phyloP scores from a whole-genome alignment of 2,797 vertebrate species.

The Platyrinchus mystaceus region DNA sequence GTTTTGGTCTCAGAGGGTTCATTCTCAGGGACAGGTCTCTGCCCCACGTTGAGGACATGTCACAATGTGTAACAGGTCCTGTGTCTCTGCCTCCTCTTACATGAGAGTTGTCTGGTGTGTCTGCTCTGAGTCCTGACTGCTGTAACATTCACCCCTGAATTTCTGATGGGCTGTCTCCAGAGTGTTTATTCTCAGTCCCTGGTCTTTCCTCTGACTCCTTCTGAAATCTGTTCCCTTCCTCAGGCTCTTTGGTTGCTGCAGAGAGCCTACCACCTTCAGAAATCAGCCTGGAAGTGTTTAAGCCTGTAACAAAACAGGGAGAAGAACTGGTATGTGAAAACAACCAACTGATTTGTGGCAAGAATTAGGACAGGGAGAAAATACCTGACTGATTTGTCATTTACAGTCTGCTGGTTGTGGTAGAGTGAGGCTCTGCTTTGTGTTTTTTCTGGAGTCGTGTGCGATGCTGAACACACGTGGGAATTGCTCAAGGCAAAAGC shows the following conservation, averaged over 20 bases:
- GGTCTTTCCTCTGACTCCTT: background rate
- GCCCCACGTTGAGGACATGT: background rate
- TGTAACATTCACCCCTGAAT: fast-evolving
- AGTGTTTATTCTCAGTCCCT: background rate
- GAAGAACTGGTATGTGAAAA: background rate
- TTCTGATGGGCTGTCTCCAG: background rate
- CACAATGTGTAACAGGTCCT: no score
- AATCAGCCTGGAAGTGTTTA: background rate
- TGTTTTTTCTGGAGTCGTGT: fast-evolving
- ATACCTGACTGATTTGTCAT: background rate
- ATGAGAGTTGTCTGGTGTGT: background rate
- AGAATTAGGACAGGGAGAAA: background rate
- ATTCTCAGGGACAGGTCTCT: background rate
- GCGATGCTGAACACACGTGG: background rate
- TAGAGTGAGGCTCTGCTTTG: background rate
- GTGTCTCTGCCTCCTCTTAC: background rate
- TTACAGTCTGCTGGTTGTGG: background rate
- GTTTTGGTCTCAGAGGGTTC: background rate
- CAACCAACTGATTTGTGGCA: background rate
- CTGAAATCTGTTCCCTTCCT: background rate
- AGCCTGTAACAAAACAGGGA: fast-evolving
- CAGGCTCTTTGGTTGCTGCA: background rate
- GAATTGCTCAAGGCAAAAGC: background rate
- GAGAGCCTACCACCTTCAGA: background rate
- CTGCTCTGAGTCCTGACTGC: background rate